A percentile compares a stretch with the other conserved stretches of the same genome.
phyloP scores from a whole-genome alignment of 2,113 vertebrate species.

The Actinemys pallida region DNA sequence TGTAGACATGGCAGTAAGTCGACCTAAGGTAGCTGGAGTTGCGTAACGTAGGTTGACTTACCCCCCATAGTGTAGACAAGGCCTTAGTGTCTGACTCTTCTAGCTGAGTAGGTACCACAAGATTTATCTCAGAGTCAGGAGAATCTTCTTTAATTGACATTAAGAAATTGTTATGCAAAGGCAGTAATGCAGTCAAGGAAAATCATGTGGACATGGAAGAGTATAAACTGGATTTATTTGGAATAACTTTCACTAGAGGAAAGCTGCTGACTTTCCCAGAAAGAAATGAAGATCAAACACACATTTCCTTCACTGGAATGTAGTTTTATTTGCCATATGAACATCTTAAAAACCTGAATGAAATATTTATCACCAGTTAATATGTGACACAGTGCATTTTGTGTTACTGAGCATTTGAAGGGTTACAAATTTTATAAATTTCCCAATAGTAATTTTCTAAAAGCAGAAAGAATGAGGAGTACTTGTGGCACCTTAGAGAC shows the following conservation, averaged over 20 bases:
- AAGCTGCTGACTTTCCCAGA: not conserved
- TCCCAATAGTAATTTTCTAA: not conserved
- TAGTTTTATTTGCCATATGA: not conserved
- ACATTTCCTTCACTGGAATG: not conserved
- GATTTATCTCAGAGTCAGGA: not conserved
- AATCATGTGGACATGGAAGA: not conserved
- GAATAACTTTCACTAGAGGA: not conserved
- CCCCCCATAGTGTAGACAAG: too few species aligned
- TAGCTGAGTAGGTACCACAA: not conserved
- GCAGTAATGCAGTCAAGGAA: not conserved
- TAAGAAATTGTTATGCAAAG: not conserved
- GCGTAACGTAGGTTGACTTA: too few species aligned
- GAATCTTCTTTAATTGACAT: not conserved
- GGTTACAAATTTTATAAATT: not conserved
- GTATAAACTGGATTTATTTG: constrained; percentile 13
- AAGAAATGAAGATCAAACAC: not conserved
- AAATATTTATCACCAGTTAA: not conserved
- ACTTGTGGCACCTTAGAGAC: too few species aligned
- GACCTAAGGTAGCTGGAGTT: too few species aligned
- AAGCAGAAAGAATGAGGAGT: not conserved
- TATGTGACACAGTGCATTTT: not conserved
- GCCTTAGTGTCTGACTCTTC: not conserved
- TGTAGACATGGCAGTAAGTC: too few species aligned
- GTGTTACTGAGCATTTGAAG: not conserved
- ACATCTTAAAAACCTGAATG: not conserved